phyloP scores from a whole-genome alignment of 2,113 vertebrate species.

The Sturnus vulgaris region DNA sequence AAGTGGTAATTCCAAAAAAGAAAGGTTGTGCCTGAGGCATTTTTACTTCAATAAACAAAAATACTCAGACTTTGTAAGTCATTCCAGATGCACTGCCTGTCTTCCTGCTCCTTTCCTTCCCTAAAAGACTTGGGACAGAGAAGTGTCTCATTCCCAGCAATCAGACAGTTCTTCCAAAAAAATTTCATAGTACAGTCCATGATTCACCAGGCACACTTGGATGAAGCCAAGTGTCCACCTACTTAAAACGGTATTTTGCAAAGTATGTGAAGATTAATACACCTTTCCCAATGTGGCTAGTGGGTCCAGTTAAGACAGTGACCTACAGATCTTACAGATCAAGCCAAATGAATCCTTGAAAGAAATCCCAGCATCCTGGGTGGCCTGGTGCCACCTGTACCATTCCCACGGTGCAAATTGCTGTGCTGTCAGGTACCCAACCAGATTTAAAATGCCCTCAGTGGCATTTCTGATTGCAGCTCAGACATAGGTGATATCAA shows the following conservation, averaged over 20 bases:
- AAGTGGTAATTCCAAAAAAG: neutral
- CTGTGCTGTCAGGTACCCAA: neutral
- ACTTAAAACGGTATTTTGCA: neutral
- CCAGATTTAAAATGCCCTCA: neutral
- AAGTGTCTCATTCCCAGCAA: neutral
- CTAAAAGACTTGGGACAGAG: neutral
- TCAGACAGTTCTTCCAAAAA: neutral
- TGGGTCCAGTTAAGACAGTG: neutral
- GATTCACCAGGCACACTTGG: neutral
- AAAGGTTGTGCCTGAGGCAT: neutral
- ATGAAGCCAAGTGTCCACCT: neutral
- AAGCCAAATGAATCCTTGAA: neutral
- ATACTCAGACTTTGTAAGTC: neutral
- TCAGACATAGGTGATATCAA: fast-evolving
- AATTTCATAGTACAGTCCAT: neutral
- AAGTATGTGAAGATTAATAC: neutral
- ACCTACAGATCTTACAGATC: neutral
- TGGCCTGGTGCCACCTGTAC: neutral
- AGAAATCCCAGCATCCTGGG: neutral
- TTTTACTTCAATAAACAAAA: neutral
- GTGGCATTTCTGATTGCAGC: neutral
- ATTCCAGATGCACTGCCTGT: neutral
- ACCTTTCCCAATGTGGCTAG: neutral
- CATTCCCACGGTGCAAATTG: fast-evolving
- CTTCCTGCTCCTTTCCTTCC: neutral